These are phyloP conservation scores for Megastigmus dorsalis DNA, from an alignment of 2,888 invertebrate genomes.

Conservation along the genomic window DNA sequence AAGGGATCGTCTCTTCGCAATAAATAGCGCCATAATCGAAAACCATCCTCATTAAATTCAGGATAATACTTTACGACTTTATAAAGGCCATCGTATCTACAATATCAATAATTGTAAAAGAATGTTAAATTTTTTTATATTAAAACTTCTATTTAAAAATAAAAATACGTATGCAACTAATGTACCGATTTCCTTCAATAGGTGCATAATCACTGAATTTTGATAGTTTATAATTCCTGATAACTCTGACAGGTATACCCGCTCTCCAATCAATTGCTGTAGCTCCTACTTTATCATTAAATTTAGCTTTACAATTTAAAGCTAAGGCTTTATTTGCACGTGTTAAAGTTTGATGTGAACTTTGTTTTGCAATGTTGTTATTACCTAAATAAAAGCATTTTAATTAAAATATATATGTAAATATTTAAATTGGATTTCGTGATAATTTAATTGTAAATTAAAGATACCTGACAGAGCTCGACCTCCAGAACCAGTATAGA, in stretches of 20 bases:
- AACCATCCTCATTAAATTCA: slow-evolving; percentile 85
- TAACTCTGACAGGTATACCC: slow-evolving; percentile 87
- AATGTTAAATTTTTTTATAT: not conserved
- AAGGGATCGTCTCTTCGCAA: slow-evolving; percentile 84
- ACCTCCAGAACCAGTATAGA: slow-evolving; percentile 90
- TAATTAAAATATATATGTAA: not conserved
- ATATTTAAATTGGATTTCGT: not conserved
- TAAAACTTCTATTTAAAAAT: not conserved
- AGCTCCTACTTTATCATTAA: slow-evolving; percentile 81
- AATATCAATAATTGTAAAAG: too few relatives aligned
- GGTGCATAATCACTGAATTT: slow-evolving; percentile 88
- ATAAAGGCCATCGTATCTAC: slow-evolving; percentile 89
- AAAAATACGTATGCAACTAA: not conserved
- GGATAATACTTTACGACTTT: slow-evolving; percentile 90
- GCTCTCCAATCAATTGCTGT: slow-evolving; percentile 82
- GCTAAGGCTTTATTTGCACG: slow-evolving; percentile 87
- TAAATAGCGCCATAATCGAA: slow-evolving; percentile 86
- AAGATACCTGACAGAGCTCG: slow-evolving; percentile 81
- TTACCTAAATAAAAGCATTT: slow-evolving; percentile 75
- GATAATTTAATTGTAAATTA: not conserved
- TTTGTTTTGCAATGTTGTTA: slow-evolving; percentile 80
- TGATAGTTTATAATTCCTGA: slow-evolving; percentile 83
- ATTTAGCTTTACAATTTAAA: slow-evolving; percentile 82
- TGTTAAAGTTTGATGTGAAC: slow-evolving; percentile 85
- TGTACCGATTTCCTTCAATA: slow-evolving; percentile 77